phyloP scores from a whole-genome alignment of 2,113 vertebrate genomes.

The Macquaria australasica region DNA sequence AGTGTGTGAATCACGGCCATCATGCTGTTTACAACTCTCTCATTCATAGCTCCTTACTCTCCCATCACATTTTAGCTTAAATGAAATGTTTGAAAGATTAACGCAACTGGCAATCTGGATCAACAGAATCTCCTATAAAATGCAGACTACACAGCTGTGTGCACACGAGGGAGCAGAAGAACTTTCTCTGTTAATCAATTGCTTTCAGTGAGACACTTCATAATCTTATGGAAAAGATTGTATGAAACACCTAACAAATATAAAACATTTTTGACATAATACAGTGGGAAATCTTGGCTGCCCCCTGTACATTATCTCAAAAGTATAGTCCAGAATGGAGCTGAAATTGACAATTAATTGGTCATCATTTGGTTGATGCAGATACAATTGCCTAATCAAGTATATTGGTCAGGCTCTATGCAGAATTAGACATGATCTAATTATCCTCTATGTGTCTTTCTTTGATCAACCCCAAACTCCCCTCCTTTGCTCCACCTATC shows the following conservation, averaged over 20 bases:
- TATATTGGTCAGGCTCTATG: neutral
- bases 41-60: neutral
- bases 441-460: conserved; percentile 10
- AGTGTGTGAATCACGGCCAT: conserved; percentile 67
- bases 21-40: conserved; percentile 4
- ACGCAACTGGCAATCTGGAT: neutral
- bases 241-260: no score
- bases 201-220: no score
- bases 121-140: neutral
- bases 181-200: no score
- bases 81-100: neutral
- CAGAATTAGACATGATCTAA: conserved; percentile 14
- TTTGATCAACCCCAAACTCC: neutral
- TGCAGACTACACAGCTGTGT: neutral
- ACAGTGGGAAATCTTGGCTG: no score
- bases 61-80: neutral
- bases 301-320: no score
- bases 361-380: no score
- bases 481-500: conserved; percentile 37
- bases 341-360: no score
- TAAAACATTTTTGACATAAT: no score
- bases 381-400: neutral
- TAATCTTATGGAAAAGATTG: no score
- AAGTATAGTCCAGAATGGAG: no score
- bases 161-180: neutral